Percentiles rank a stretch among this genome's conserved stretches.
Conservation (phyloP, 2,888 invertebrate genomes). For the Pharmacophagus antenor region DNA sequence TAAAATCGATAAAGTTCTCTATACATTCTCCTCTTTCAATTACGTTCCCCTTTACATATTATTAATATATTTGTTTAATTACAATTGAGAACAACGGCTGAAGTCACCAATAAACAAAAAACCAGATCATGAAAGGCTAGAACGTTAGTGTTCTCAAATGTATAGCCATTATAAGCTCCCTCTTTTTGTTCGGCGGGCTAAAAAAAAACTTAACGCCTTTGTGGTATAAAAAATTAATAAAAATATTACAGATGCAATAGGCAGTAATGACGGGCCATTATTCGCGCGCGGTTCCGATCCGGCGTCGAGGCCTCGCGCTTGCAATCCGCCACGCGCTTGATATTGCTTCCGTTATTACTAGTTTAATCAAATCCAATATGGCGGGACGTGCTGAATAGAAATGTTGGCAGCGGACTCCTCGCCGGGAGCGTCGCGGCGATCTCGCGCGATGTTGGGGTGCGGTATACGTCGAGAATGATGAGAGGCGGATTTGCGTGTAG, state of each 20-base stretch:
- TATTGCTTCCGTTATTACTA: slow-evolving; percentile 40
- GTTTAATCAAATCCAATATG: slow-evolving; percentile 42
- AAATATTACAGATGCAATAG: neutral
- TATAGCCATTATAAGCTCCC: too few relatives aligned
- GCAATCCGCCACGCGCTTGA: slow-evolving; percentile 33
- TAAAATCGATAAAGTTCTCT: too few relatives aligned
- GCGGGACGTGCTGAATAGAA: slow-evolving; percentile 29
- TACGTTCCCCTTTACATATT: too few relatives aligned
- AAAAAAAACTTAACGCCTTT: neutral
- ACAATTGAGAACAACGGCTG: too few relatives aligned
- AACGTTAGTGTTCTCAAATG: too few relatives aligned
- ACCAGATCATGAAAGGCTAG: too few relatives aligned
- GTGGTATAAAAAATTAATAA: neutral
- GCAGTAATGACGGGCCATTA: slow-evolving; percentile 5
- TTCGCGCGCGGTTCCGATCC: slow-evolving; percentile 21
- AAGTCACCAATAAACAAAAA: too few relatives aligned
- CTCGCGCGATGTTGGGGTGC: neutral
- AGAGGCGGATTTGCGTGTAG: too few relatives aligned
- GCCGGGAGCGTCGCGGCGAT: neutral
- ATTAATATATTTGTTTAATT: too few relatives aligned
- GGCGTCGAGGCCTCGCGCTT: slow-evolving; percentile 33
- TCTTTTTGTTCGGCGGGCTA: neutral
- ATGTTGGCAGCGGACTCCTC: slow-evolving; percentile 18
- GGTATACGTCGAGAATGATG: too few relatives aligned
- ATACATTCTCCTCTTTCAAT: too few relatives aligned